Evolutionary conservation across 2,888 invertebrate genomes (phyloP).

Genomic region (Chrysolina americana): DNA sequence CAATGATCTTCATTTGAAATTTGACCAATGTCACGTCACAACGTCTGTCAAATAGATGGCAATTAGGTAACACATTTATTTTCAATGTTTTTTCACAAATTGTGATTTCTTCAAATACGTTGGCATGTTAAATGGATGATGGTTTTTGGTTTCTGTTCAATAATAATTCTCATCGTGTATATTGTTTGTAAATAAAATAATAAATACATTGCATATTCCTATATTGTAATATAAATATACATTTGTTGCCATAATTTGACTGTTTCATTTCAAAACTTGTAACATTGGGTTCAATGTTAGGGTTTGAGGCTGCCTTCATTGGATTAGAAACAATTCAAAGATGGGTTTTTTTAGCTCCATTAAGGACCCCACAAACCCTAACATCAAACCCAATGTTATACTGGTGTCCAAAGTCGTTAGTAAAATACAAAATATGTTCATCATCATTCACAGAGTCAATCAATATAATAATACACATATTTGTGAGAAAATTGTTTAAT

Average conservation of each 20-base stretch:
- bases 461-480: too few relatives aligned
- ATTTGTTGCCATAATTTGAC: conserved; percentile 54
- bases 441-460: too few relatives aligned
- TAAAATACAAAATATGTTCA: too few relatives aligned
- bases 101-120: background rate
- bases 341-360: too few relatives aligned
- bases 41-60: background rate
- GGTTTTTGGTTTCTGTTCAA: conserved; percentile 13
- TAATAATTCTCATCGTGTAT: conserved; percentile 41
- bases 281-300: too few relatives aligned
- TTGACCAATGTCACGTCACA: background rate
- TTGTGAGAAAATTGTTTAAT: too few relatives aligned
- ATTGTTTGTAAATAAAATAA: conserved; percentile 60
- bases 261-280: background rate
- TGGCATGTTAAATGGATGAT: conserved; percentile 32
- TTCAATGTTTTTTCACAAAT: background rate
- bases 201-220: conserved; percentile 51
- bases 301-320: too few relatives aligned
- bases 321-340: too few relatives aligned
- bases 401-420: too few relatives aligned
- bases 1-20: background rate
- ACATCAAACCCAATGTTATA: too few relatives aligned
- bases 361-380: too few relatives aligned
- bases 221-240: conserved; percentile 57
- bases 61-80: background rate